These are phyloP conservation scores for Scolopax bukidnonensis DNA, from an alignment of 2,797 vertebrate species.

Conservation along the genomic window DNA sequence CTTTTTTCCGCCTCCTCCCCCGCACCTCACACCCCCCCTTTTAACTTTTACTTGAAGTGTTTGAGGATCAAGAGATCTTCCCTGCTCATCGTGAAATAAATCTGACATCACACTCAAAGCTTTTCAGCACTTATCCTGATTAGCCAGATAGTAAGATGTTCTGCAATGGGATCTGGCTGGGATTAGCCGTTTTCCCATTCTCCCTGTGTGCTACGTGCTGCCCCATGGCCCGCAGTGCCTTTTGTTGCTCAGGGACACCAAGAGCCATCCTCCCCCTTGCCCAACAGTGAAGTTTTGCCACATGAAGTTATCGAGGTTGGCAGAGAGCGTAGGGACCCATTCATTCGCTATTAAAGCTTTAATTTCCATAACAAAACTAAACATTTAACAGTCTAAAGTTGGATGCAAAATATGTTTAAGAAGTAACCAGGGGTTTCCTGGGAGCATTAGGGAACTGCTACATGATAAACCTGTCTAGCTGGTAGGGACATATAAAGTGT, in stretches of 20 bases:
- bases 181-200: slow-evolving; percentile 41
- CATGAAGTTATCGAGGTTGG: not conserved
- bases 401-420: not conserved
- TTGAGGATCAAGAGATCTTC: slow-evolving; percentile 76
- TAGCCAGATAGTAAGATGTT: slow-evolving; percentile 70
- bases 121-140: slow-evolving; percentile 74
- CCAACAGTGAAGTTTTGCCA: not conserved
- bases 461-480: not conserved
- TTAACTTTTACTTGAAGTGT: slow-evolving; percentile 74
- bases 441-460: not conserved
- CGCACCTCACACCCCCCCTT: slow-evolving; percentile 66
- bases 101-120: slow-evolving; percentile 72
- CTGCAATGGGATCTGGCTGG: slow-evolving; percentile 55
- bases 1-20: slow-evolving; percentile 70
- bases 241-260: not conserved
- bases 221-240: not conserved
- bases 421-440: not conserved
- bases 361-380: slow-evolving; percentile 1
- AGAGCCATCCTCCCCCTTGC: not conserved
- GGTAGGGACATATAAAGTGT: not conserved
- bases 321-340: not conserved
- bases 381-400: not conserved
- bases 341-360: not conserved
- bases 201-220: not conserved
- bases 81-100: slow-evolving; percentile 72